Evolutionary conservation across 2,797 vertebrate genomes (phyloP), one percentile per base, ranked within the genome.

Genomic region (Synaphobranchus kaupii): DNA sequence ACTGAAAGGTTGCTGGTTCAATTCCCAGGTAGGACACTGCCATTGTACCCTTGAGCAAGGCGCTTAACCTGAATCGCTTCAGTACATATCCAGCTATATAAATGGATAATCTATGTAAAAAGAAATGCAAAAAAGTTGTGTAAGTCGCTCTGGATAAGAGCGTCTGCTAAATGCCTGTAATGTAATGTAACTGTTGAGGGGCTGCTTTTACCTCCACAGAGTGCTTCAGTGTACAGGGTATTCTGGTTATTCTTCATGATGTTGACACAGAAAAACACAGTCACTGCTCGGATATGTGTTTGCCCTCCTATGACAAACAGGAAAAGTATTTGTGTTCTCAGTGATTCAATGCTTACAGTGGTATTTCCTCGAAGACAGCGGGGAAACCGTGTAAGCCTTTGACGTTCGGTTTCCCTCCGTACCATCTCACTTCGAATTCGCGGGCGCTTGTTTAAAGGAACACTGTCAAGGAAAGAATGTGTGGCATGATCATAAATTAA

Each of bases 241-340:
- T n/a, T 50, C 17, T 50, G 47, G 39, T 39, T 66, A 22, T 81
- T 50, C 0, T n/a, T 48, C 78, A 81, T 50, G 44, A 81, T 25
- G 22, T 48, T 81, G 78, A 81, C 78, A 50, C 78, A 81, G 44
- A 81, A 50, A 39, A 78, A 78, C 22, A 8, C 71, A 80, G n/a
- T 47, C 76, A 44, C n/a, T 47, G 71, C 28, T 47, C 25, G 47
- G 25, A 44, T 78, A 78, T 81, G 47, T 50, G 78, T 81, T 81
- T 48, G 78, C 78, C 78, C 78, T 48, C 78, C 78, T n/a, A 81
- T 50, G 78, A 81, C 78, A 81, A 81, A 81, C 78, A 81, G 78
- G 78, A 81, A 81, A 81, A 81, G 78, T 50, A 81, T 81, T 22
- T 81, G 78, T 81, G 78, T 81, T 50, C 78, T 12, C 78, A 81